Evolutionary conservation across 2,888 invertebrate species (phyloP).

Genomic region (Heliconius sara): DNA sequence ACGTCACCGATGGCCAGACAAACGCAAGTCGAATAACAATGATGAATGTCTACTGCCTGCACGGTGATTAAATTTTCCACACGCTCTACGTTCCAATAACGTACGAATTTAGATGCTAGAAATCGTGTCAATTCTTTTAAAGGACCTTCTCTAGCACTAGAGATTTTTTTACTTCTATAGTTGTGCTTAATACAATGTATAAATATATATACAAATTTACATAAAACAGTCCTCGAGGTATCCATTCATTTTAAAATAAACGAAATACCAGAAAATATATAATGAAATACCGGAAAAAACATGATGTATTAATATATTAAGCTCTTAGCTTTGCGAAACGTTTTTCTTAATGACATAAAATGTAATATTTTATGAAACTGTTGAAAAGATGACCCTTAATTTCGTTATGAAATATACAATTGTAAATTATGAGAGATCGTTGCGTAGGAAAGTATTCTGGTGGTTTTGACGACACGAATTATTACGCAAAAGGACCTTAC

Average conservation of each 20-base stretch:
- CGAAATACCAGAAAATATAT: too few relatives aligned
- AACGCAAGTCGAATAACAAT: constrained; percentile 79
- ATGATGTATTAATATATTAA: constrained; percentile 7
- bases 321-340: constrained; percentile 8
- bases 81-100: constrained; percentile 62
- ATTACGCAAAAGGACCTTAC: constrained; percentile 61
- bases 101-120: constrained; percentile 64
- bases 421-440: constrained; percentile 36
- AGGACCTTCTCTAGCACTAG: background rate
- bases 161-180: background rate
- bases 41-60: constrained; percentile 65
- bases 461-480: constrained; percentile 59
- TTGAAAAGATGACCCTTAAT: constrained; percentile 26
- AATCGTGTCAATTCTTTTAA: constrained; percentile 7
- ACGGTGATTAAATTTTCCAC: constrained; percentile 81
- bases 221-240: background rate
- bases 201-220: background rate
- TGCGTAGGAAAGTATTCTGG: constrained; percentile 52
- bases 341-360: constrained; percentile 15
- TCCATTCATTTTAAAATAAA: background rate
- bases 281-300: background rate
- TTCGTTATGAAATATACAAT: constrained; percentile 37
- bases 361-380: constrained; percentile 14
- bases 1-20: constrained; percentile 75
- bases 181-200: background rate